Base-by-base conservation (phyloP, 2,888 invertebrate genomes). In the Zele albiditarsus region DNA sequence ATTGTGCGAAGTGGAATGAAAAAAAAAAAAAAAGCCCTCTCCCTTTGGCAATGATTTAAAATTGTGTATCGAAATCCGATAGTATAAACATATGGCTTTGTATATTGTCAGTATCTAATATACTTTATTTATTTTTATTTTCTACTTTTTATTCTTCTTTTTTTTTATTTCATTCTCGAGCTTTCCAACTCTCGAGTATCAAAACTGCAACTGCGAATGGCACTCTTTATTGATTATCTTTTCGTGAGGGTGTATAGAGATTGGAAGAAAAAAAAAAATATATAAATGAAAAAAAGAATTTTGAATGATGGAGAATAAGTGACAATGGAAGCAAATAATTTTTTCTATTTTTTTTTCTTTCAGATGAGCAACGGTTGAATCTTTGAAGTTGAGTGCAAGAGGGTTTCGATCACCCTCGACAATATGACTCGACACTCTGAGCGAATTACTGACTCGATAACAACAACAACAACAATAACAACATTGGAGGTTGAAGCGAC, bases 331-430 rank as follows among this genome's bases (percentile, higher is more conserved):
- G 10, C 14, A n/a, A 62, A 62, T 2, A 28, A 16, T 28, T 62
- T 62, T 27, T 33, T 28, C 31, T 16, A 14, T 4, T 42, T 38
- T 16, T 70, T 53, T 3, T 49, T 0, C 58, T 70, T 78, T 69
- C 74, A 79, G 78, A 79, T 78, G 79, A 77, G 49, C 72, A 65
- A 73, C 70, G 77, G 72, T 33, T 76, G 70, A 76, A 49, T 67
- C 49, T 60, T 63, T 67, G 46, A 57, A 53, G 67, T 65, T 27
- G 62, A 20, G 65, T n/a, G n/a, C 42, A 14, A 46, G 62, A 42
- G 46, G 38, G 53, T 60, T 25, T 46, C 31, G 20, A 31, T 31
- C 53, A 63, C 63, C 65, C 69, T 68, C 31, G 5, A 20, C 42
- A 60, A 46, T 38, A 73, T 67, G 74, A 65, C 38, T 63, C 71